phyloP scores from a whole-genome alignment of 2,113 vertebrate genomes.

The Vombatus ursinus region DNA sequence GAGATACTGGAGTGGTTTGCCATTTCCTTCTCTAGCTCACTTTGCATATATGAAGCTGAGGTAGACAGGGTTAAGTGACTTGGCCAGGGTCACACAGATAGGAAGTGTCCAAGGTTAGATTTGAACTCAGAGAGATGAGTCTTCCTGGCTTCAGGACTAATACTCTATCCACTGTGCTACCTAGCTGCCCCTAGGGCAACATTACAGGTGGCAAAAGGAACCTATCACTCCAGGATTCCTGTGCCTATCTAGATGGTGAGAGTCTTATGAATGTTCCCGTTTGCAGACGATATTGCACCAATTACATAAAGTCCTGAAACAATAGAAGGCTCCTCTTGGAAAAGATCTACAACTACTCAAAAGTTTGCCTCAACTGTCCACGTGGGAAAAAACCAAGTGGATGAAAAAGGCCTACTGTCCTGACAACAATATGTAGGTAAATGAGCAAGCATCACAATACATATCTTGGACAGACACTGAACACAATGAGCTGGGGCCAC shows the following conservation, averaged over 20 bases:
- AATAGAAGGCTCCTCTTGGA: not conserved
- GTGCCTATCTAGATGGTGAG: not conserved
- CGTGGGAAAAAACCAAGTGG: not conserved
- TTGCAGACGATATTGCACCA: not conserved
- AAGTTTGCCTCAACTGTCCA: not conserved
- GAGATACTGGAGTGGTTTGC: too few relatives aligned
- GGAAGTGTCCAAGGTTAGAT: too few relatives aligned
- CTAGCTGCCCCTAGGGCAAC: too few relatives aligned
- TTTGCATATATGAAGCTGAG: too few relatives aligned
- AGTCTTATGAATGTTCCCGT: not conserved
- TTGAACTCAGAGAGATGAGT: too few relatives aligned
- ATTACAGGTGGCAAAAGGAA: not conserved
- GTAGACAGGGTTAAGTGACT: too few relatives aligned
- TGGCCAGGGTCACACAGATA: too few relatives aligned
- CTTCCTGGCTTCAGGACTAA: too few relatives aligned
- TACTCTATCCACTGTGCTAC: too few relatives aligned
- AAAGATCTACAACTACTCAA: not conserved
- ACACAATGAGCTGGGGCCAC: not conserved
- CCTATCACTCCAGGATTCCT: not conserved
- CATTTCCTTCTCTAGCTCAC: too few relatives aligned
- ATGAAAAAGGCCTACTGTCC: not conserved
- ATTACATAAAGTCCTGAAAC: not conserved
- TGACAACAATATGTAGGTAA: not conserved
- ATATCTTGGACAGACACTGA: not conserved
- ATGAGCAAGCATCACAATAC: not conserved